Evolutionary conservation across 2,113 vertebrate species (phyloP).

Genomic region (Cromileptes altivelis): DNA sequence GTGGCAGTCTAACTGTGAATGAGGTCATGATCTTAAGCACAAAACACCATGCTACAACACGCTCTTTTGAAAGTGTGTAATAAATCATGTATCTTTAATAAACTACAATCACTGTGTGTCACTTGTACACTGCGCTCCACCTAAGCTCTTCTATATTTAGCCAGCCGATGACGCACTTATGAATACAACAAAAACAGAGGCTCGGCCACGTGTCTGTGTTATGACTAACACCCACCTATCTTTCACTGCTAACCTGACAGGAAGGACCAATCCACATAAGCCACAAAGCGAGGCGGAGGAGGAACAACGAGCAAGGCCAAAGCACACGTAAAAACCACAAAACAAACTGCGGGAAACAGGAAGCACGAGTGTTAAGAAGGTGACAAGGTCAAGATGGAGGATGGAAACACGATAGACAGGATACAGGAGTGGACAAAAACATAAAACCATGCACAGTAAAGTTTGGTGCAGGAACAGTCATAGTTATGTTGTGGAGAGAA

Average conservation of each 20-base stretch:
- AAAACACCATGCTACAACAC: not conserved
- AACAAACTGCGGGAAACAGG: slow-evolving; percentile 7
- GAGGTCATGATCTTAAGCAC: not conserved
- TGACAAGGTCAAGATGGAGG: not conserved
- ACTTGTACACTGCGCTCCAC: not conserved
- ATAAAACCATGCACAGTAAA: not conserved
- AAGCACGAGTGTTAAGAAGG: slow-evolving; percentile 1
- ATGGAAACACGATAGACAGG: not conserved
- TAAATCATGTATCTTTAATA: not conserved
- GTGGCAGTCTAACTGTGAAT: not conserved
- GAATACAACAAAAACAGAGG: not conserved
- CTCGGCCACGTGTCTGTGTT: not conserved
- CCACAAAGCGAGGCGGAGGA: not conserved
- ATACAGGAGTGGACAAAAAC: not conserved
- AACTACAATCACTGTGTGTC: not conserved
- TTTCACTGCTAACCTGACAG: not conserved
- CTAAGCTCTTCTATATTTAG: not conserved
- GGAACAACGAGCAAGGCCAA: not conserved
- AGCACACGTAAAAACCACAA: not conserved
- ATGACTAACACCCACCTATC: not conserved
- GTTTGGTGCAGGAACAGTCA: not conserved
- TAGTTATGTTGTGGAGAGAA: rapidly evolving
- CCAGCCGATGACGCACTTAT: not conserved
- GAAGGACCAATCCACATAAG: not conserved
- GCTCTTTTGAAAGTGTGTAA: not conserved